Percentiles rank a stretch among this genome's conserved stretches.
These are phyloP conservation scores for Apolygus lucorum DNA, from an alignment of 1,140 invertebrate genomes.

Conservation along the genomic window DNA sequence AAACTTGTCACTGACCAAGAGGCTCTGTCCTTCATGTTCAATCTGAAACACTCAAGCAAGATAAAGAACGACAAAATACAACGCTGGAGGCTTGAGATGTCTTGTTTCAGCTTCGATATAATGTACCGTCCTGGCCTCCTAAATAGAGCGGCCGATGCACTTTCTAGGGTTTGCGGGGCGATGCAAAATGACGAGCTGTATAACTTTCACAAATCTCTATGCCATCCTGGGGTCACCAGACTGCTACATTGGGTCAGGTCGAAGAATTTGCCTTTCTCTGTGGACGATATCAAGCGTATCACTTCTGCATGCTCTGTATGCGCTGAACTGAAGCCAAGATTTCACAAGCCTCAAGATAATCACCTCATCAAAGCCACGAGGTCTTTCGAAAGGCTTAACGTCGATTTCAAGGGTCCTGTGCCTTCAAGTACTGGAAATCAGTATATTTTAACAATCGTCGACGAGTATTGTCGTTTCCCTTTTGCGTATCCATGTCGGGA, in stretches of 20 bases:
- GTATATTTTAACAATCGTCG: too few relatives aligned
- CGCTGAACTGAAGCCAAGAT: constrained; percentile 29
- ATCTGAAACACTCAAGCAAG: too few relatives aligned
- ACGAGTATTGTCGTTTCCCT: constrained; percentile 35
- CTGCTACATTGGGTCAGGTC: constrained; percentile 31
- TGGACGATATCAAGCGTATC: constrained; percentile 30
- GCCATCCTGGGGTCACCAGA: constrained; percentile 33
- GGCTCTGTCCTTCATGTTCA: too few relatives aligned
- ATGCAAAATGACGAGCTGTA: constrained; percentile 8
- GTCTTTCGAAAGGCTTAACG: constrained; percentile 32
- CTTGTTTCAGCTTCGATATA: constrained; percentile 21
- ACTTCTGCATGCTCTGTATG: constrained; percentile 27
- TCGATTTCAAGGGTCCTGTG: too few relatives aligned
- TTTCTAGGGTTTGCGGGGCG: constrained; percentile 17
- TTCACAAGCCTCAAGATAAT: constrained; percentile 22
- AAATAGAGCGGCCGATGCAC: constrained; percentile 1
- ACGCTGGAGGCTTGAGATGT: not conserved
- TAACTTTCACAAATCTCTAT: constrained; percentile 28
- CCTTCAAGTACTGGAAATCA: too few relatives aligned
- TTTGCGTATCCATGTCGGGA: constrained; percentile 33
- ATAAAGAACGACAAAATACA: too few relatives aligned
- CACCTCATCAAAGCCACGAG: too few relatives aligned
- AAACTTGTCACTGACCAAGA: not conserved
- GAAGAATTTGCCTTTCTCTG: constrained; percentile 32
- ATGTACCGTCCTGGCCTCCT: constrained; percentile 2